These are phyloP conservation scores for Anthrax anthrax DNA, from an alignment of 2,888 invertebrate species.

Conservation along the genomic window DNA sequence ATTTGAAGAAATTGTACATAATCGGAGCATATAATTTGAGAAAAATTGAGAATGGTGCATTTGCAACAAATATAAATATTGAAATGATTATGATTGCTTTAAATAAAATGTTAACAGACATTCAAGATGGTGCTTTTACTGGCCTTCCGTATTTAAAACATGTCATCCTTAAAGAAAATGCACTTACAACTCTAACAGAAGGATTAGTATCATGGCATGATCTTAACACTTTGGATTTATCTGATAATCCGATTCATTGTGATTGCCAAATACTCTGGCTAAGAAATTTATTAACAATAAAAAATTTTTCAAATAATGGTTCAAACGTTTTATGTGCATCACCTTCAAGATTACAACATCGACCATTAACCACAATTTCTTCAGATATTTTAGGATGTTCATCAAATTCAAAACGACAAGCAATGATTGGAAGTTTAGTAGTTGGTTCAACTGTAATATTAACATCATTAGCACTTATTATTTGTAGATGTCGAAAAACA, in stretches of 20 bases:
- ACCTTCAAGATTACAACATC: conserved; percentile 57
- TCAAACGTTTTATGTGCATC: conserved; percentile 49
- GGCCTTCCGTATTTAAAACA: conserved; percentile 67
- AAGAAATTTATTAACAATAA: conserved; percentile 44
- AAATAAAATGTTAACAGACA: conserved; percentile 55
- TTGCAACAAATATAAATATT: conserved; percentile 65
- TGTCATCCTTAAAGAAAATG: conserved; percentile 63
- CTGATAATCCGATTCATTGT: conserved; percentile 70
- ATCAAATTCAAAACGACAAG: conserved; percentile 62
- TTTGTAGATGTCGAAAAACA: conserved; percentile 66
- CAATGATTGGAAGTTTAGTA: conserved; percentile 60
- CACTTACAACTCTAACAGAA: conserved; percentile 60
- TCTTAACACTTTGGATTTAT: conserved; percentile 57
- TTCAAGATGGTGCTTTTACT: conserved; percentile 65
- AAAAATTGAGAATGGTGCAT: conserved; percentile 60
- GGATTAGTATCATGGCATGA: conserved; percentile 67
- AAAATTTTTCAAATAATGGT: conserved; percentile 29
- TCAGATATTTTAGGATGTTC: conserved; percentile 72
- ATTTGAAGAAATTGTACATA: conserved; percentile 61
- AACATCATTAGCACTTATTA: conserved; percentile 53
- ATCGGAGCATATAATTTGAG: conserved; percentile 62
- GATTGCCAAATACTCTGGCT: conserved; percentile 72
- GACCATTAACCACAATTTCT: conserved; percentile 49
- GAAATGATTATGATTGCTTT: conserved; percentile 61
- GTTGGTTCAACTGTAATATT: conserved; percentile 59